These are phyloP conservation scores for Hozukius guyotensis DNA, from an alignment of 2,797 vertebrate genomes.

Conservation along the genomic window DNA sequence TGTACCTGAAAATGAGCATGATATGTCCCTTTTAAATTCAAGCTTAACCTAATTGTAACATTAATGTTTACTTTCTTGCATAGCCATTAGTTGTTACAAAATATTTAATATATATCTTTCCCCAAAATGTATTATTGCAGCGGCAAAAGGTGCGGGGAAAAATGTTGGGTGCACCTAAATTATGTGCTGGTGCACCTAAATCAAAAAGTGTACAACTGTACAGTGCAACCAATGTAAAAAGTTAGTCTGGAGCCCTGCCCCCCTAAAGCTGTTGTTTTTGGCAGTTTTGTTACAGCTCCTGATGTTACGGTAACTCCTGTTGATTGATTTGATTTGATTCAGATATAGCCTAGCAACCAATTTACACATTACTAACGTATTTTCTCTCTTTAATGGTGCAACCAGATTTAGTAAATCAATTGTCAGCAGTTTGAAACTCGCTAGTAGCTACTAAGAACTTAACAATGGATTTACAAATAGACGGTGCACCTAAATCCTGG, in stretches of 20 bases:
- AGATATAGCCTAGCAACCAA: neutral
- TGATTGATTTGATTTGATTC: neutral
- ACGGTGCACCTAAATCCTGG: rapidly evolving
- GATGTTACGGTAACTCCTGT: neutral
- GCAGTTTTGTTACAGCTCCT: neutral
- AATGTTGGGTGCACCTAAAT: no score
- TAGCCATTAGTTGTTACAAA: no score
- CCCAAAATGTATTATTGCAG: neutral
- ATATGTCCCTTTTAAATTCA: neutral
- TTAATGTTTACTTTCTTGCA: no score
- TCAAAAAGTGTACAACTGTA: no score
- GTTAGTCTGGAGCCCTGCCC: neutral
- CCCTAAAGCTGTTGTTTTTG: neutral
- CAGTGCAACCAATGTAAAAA: no score
- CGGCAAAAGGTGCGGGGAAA: no score
- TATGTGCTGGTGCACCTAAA: no score
- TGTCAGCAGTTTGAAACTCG: neutral
- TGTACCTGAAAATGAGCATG: no score
- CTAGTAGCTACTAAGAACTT: neutral
- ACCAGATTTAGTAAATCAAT: neutral
- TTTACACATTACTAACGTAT: no score
- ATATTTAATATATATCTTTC: no score
- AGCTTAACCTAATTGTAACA: neutral
- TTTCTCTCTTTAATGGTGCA: neutral
- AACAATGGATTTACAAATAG: neutral